Evolutionary conservation across 2,797 vertebrate species (phyloP).

Genomic region (Peromyscus eremicus): DNA sequence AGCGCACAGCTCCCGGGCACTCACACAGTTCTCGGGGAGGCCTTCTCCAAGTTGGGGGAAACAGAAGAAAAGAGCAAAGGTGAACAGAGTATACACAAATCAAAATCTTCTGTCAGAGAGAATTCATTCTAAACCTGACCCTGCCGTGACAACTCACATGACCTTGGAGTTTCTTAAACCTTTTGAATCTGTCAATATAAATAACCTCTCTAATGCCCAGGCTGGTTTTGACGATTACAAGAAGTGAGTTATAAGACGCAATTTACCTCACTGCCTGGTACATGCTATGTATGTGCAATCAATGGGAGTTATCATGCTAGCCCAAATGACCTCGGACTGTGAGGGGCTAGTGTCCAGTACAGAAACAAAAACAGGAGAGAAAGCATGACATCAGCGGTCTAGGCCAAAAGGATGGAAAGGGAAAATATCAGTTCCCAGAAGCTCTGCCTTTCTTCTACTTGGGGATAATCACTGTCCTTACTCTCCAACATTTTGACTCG

Average conservation of each 20-base stretch:
- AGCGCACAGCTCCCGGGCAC: background rate
- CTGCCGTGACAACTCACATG: background rate
- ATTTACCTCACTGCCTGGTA: background rate
- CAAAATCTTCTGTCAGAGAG: background rate
- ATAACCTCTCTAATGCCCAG: background rate
- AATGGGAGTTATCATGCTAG: background rate
- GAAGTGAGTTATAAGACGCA: background rate
- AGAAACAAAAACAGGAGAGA: background rate
- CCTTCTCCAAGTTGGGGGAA: background rate
- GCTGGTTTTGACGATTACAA: background rate
- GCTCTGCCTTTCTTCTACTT: background rate
- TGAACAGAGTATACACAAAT: background rate
- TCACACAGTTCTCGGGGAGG: background rate
- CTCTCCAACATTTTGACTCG: background rate
- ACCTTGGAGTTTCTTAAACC: constrained; percentile 20
- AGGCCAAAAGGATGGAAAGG: background rate
- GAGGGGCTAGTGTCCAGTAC: background rate
- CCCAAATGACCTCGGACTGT: background rate
- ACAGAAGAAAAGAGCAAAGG: background rate
- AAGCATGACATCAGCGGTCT: background rate
- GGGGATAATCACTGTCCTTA: background rate
- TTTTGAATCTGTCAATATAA: background rate
- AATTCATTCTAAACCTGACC: background rate
- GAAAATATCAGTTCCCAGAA: background rate
- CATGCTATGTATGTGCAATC: background rate